Conservation (phyloP, 2,113 vertebrate genomes). For the Elaphurus davidianus region DNA sequence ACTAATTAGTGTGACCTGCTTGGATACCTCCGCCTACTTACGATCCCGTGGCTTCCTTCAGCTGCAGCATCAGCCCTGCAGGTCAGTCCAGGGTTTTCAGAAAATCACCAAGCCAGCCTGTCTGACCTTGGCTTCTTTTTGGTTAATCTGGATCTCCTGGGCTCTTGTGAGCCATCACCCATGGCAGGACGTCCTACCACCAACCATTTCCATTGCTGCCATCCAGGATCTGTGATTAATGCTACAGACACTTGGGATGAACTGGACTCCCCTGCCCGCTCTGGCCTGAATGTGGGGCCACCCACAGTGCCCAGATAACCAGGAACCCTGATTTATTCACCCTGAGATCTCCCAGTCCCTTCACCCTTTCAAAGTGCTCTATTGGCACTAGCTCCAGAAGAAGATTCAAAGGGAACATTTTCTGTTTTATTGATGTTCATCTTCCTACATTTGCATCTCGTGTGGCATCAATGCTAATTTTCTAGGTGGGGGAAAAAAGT, state of each 20-base stretch:
- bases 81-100: neutral
- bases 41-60: neutral
- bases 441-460: neutral
- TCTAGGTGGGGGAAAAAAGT: conserved; percentile 40
- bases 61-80: neutral
- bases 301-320: neutral
- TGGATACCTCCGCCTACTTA: neutral
- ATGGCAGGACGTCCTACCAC: neutral
- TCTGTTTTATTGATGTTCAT: conserved; percentile 47
- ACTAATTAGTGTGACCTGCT: neutral
- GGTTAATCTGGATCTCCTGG: neutral
- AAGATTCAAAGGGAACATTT: conserved; percentile 26
- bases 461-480: conserved; percentile 63
- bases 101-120: neutral
- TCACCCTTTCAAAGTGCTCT: neutral
- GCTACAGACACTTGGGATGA: neutral
- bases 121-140: conserved; percentile 14
- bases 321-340: neutral
- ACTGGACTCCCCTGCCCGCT: neutral
- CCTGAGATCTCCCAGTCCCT: neutral
- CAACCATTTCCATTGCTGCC: neutral
- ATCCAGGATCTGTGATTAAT: neutral
- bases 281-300: neutral
- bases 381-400: neutral
- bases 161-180: neutral